Evolutionary conservation across 2,113 vertebrate species (phyloP).

Genomic region (Falcunculus frontatus): DNA sequence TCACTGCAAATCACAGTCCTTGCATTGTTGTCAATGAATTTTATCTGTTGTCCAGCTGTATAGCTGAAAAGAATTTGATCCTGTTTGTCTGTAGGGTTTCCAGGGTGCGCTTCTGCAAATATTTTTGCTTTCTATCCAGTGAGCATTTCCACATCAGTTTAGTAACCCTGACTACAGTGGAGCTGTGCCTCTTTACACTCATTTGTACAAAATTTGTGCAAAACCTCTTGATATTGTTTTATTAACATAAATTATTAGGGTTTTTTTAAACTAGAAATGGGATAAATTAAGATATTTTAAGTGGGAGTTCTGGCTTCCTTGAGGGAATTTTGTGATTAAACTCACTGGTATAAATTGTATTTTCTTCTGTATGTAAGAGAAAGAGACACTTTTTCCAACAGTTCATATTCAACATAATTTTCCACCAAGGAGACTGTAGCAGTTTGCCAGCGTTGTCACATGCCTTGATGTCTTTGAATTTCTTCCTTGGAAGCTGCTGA

Average conservation of each 20-base stretch:
- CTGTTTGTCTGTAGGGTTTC: neutral
- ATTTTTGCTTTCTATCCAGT: neutral
- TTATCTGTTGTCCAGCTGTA: neutral
- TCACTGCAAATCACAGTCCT: neutral
- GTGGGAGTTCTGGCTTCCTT: neutral
- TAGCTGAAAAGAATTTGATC: neutral
- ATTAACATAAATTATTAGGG: neutral
- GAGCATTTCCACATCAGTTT: neutral
- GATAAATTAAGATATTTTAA: neutral
- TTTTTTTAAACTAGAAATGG: neutral
- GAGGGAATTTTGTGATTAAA: neutral
- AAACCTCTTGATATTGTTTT: neutral
- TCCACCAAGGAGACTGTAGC: slow-evolving; percentile 38
- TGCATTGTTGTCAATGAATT: neutral
- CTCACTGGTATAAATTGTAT: neutral
- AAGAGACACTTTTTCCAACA: neutral
- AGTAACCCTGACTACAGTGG: neutral
- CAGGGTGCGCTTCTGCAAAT: neutral
- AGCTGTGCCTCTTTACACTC: neutral
- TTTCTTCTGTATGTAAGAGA: slow-evolving; percentile 1
- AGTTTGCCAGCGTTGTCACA: slow-evolving; percentile 62
- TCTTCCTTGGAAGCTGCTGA: slow-evolving; percentile 64
- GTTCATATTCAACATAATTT: slow-evolving; percentile 49
- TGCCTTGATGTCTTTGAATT: slow-evolving; percentile 63
- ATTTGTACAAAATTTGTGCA: neutral